Conservation (phyloP, 2,797 vertebrate genomes). For the Chlorospingus semifuscus region DNA sequence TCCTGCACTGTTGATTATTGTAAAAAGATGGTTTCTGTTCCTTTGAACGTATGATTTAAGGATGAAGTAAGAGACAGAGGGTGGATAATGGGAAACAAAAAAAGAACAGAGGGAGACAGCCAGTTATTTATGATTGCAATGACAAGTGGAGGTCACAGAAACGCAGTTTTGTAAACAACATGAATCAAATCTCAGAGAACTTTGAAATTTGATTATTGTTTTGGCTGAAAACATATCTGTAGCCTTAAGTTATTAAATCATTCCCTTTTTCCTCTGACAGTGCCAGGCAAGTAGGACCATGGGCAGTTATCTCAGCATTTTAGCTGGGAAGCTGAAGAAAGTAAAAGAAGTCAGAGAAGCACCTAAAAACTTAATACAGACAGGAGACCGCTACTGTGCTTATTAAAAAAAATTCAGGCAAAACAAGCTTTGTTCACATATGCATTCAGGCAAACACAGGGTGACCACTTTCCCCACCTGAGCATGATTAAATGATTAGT, state of each 20-base stretch:
- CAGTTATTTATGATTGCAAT: not conserved
- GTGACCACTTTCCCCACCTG: not conserved
- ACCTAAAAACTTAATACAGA: not conserved
- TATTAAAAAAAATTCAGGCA: not conserved
- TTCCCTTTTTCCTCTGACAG: not conserved
- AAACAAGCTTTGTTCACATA: not conserved
- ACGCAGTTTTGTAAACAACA: not conserved
- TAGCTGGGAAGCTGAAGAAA: not conserved
- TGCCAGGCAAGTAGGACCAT: not conserved
- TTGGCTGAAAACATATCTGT: conserved; percentile 12
- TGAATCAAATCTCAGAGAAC: conserved; percentile 32
- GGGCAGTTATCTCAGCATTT: not conserved
- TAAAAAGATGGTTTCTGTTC: not conserved
- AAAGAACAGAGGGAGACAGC: not conserved
- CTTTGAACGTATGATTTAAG: not conserved
- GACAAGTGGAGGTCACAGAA: conserved; percentile 21
- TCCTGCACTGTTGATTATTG: not conserved
- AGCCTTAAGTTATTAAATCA: conserved; percentile 20
- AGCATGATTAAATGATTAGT: conserved; percentile 1
- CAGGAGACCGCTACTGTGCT: not conserved
- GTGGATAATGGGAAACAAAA: not conserved
- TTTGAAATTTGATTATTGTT: conserved; percentile 15
- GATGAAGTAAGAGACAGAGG: not conserved
- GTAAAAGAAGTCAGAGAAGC: not conserved
- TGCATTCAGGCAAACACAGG: not conserved